A percentile compares a stretch with the other conserved stretches of the same genome.
phyloP scores from a whole-genome alignment of 2,797 vertebrate species.

The Antennarius maculatus region DNA sequence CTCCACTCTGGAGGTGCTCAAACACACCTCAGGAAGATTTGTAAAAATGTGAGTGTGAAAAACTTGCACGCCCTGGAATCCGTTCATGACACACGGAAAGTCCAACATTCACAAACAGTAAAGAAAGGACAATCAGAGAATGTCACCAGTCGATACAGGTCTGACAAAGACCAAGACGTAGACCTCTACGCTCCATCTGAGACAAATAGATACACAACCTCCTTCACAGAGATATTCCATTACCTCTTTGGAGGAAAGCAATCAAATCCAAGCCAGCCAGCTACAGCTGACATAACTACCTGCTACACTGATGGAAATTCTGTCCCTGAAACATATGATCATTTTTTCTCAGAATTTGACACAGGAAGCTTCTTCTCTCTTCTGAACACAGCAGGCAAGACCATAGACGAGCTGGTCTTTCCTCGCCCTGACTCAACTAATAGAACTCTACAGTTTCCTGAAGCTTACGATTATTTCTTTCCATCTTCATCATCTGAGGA shows the following conservation, averaged over 20 bases:
- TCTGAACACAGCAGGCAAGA: slow-evolving; percentile 34
- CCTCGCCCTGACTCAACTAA: slow-evolving; percentile 66
- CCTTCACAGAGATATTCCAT: slow-evolving; percentile 72
- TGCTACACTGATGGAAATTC: slow-evolving; percentile 54
- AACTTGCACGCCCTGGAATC: slow-evolving; percentile 73
- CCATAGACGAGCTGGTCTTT: slow-evolving; percentile 59
- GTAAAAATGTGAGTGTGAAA: slow-evolving; percentile 76
- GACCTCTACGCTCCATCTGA: slow-evolving; percentile 51
- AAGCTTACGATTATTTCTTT: slow-evolving; percentile 90
- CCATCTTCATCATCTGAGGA: slow-evolving; percentile 77
- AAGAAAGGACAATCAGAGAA: slow-evolving; percentile 44
- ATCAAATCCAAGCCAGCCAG: slow-evolving; percentile 38
- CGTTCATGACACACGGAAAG: slow-evolving; percentile 26
- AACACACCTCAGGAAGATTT: slow-evolving; percentile 63
- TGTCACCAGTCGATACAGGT: slow-evolving; percentile 2
- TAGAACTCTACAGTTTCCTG: slow-evolving; percentile 82
- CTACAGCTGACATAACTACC: slow-evolving; percentile 31
- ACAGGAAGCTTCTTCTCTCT: slow-evolving; percentile 72
- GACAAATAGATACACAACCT: slow-evolving; percentile 58
- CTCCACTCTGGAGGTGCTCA: slow-evolving; percentile 39
- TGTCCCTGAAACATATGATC: slow-evolving; percentile 89
- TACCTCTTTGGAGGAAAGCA: slow-evolving; percentile 72
- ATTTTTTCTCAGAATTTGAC: slow-evolving; percentile 90
- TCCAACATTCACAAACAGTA: slow-evolving; percentile 41
- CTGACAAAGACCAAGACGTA: slow-evolving; percentile 5